Percentiles rank a stretch among this genome's conserved stretches.
Evolutionary conservation across 2,113 vertebrate species (phyloP).

Genomic region (Colistium nudipinnis): DNA sequence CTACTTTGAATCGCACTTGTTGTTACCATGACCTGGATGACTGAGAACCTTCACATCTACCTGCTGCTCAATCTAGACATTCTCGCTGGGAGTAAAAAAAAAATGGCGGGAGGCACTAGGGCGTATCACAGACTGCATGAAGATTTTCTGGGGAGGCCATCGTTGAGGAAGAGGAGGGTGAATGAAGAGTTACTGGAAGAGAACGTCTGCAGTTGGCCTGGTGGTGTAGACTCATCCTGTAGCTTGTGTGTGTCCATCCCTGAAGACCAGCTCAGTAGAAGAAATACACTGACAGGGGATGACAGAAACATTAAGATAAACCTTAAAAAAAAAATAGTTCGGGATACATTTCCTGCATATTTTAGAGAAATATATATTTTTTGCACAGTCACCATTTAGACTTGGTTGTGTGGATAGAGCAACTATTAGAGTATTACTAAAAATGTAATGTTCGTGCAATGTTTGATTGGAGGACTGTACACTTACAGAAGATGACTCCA

Average conservation of each 20-base stretch:
- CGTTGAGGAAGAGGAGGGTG: conserved; percentile 21
- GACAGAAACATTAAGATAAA: background rate
- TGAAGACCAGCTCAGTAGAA: conserved; percentile 76
- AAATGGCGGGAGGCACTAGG: conserved; percentile 3
- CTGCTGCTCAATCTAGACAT: background rate
- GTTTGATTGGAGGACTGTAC: background rate
- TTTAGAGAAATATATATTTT: too few species aligned
- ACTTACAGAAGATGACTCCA: conserved; percentile 90
- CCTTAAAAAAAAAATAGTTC: too few species aligned
- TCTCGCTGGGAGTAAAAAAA: background rate
- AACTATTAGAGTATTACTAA: too few species aligned
- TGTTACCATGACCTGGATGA: too few species aligned
- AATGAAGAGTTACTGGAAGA: conserved; percentile 35
- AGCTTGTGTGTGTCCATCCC: conserved; percentile 25
- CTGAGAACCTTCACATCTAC: background rate
- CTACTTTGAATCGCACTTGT: too few species aligned
- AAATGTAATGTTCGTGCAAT: background rate
- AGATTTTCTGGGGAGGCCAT: conserved; percentile 50
- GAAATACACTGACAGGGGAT: conserved; percentile 77
- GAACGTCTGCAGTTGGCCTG: conserved; percentile 35
- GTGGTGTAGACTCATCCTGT: conserved; percentile 25
- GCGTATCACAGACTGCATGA: conserved; percentile 14
- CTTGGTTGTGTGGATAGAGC: too few species aligned
- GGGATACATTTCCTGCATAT: too few species aligned
- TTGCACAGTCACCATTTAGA: too few species aligned